phyloP scores from a whole-genome alignment of 2,888 invertebrate genomes.

The Drosophila incognita region DNA sequence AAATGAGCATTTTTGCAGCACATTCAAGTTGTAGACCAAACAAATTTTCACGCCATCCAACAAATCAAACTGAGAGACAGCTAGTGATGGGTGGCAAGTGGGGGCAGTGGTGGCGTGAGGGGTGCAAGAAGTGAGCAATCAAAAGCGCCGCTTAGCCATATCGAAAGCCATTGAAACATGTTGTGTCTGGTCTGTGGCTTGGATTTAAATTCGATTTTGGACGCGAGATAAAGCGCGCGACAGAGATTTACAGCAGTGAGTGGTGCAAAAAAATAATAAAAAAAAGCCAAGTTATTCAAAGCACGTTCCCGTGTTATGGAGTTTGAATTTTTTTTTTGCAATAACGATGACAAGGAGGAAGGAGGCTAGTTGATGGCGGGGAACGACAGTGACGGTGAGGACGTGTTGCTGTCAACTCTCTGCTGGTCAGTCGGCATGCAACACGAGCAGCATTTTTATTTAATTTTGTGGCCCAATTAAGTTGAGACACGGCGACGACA shows the following conservation, averaged over 20 bases:
- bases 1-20: constrained; percentile 41
- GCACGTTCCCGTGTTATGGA: constrained; percentile 69
- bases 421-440: constrained; percentile 61
- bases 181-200: constrained; percentile 56
- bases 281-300: constrained; percentile 65
- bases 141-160: constrained; percentile 60
- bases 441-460: constrained; percentile 69
- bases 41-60: constrained; percentile 65
- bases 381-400: constrained; percentile 42
- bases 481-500: constrained; percentile 60
- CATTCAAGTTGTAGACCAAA: constrained; percentile 42
- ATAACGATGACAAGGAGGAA: constrained; percentile 6
- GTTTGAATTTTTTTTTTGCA: constrained; percentile 31
- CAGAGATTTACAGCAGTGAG: constrained; percentile 59
- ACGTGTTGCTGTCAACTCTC: constrained; percentile 75
- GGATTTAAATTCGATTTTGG: constrained; percentile 79
- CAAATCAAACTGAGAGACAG: constrained; percentile 57
- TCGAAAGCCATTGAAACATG: constrained; percentile 67
- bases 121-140: constrained; percentile 44
- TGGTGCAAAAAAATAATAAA: constrained; percentile 22
- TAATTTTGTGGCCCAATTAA: constrained; percentile 77
- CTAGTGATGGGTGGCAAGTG: constrained; percentile 22
- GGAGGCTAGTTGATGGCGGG: constrained; percentile 12
- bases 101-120: not conserved
- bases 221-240: constrained; percentile 68